Evolutionary conservation across 2,797 vertebrate species (phyloP).

Genomic region (Intellagama lesueurii): DNA sequence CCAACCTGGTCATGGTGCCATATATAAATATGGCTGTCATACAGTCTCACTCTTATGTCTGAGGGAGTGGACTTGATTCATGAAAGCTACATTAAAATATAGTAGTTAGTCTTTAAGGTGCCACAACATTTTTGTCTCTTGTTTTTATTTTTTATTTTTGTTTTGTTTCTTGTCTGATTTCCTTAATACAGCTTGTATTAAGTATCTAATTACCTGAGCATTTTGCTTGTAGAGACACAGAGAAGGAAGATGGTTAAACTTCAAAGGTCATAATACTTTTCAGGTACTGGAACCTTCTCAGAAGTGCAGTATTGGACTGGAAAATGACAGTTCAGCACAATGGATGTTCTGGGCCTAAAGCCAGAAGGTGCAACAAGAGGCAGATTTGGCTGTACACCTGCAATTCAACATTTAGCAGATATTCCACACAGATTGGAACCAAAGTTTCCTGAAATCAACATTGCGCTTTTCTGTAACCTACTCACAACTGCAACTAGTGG

Average conservation of each 20-base stretch:
- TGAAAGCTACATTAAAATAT: too few relatives aligned
- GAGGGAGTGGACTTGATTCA: too few relatives aligned
- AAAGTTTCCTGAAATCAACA: neutral
- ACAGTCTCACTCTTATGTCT: too few relatives aligned
- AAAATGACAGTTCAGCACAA: neutral
- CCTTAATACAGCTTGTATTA: neutral
- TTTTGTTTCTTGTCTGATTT: too few relatives aligned
- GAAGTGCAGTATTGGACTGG: neutral
- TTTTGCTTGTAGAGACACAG: rapidly evolving
- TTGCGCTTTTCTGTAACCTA: neutral
- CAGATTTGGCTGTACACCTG: neutral
- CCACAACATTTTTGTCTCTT: too few relatives aligned
- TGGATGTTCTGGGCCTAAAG: neutral
- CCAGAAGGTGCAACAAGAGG: neutral
- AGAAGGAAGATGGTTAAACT: constrained; percentile 9
- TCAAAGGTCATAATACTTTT: neutral
- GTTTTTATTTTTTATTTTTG: too few relatives aligned
- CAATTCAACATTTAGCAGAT: neutral
- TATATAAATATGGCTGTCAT: too few relatives aligned
- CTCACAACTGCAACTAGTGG: neutral
- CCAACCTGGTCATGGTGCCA: too few relatives aligned
- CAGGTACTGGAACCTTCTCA: constrained; percentile 14
- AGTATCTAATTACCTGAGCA: neutral
- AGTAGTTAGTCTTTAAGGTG: too few relatives aligned
- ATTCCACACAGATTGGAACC: neutral